Evolutionary conservation across 1,140 invertebrate species (phyloP).

Genomic region (Mesaphorura yosii): DNA sequence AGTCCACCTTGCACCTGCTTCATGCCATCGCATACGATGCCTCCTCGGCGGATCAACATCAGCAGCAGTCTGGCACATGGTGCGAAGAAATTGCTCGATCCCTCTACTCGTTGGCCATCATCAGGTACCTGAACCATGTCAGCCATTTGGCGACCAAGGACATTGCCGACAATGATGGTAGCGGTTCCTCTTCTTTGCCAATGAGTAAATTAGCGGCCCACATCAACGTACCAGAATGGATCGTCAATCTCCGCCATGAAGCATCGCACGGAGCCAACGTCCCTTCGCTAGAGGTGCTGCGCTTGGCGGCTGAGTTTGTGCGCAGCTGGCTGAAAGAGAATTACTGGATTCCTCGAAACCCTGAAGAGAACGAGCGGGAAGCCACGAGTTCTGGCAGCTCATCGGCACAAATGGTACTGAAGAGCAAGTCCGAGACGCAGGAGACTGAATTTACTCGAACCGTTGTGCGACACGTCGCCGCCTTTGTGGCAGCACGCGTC

Average conservation of each 20-base stretch:
- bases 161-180: too few species aligned
- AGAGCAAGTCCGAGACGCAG: neutral
- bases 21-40: constrained; percentile 45
- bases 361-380: neutral
- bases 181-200: constrained; percentile 41
- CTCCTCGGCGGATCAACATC: constrained; percentile 46
- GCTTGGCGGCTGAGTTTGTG: constrained; percentile 43
- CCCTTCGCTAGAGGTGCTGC: constrained; percentile 44
- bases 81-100: constrained; percentile 13
- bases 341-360: constrained; percentile 16
- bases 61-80: neutral
- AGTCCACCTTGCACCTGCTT: constrained; percentile 52
- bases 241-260: constrained; percentile 52
- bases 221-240: constrained; percentile 50
- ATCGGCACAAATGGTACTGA: neutral
- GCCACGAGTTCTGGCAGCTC: neutral
- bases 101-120: constrained; percentile 22
- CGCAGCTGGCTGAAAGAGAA: constrained; percentile 47
- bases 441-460: neutral
- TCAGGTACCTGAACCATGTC: constrained; percentile 28
- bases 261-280: constrained; percentile 49
- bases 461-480: neutral
- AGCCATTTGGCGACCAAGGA: constrained; percentile 38
- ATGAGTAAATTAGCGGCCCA: constrained; percentile 46
- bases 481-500: constrained; percentile 18